Evolutionary conservation across 2,888 invertebrate species (phyloP).

Genomic region (Xanthia icteritia): DNA sequence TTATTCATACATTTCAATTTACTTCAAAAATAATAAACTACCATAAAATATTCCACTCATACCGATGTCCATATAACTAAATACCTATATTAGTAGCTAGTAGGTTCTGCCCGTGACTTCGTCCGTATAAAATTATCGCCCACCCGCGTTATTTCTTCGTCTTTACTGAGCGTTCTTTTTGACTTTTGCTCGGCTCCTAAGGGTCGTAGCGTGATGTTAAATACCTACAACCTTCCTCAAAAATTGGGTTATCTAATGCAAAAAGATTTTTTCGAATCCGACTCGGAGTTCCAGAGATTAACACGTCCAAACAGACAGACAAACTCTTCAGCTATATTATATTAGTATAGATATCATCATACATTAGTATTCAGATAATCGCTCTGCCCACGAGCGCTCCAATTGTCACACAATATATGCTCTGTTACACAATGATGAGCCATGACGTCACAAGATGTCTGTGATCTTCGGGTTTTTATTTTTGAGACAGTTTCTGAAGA

Average conservation of each 20-base stretch:
- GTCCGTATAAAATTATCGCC: too few relatives aligned
- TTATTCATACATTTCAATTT: constrained; percentile 6
- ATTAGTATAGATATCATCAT: constrained; percentile 47
- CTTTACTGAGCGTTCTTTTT: too few relatives aligned
- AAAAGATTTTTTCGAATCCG: background rate
- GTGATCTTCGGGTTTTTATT: constrained; percentile 41
- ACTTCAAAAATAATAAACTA: constrained; percentile 30
- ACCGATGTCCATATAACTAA: constrained; percentile 33
- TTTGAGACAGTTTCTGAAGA: constrained; percentile 25
- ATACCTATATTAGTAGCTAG: constrained; percentile 17
- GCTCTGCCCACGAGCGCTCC: constrained; percentile 74
- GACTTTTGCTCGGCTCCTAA: background rate
- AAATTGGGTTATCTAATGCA: background rate
- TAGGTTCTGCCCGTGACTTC: background rate
- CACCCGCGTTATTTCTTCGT: background rate
- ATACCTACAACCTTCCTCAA: background rate
- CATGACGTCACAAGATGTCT: constrained; percentile 57
- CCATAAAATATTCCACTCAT: constrained; percentile 57
- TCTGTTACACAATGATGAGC: constrained; percentile 57
- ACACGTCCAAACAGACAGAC: background rate
- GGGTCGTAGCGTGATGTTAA: too few relatives aligned
- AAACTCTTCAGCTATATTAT: background rate
- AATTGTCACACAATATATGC: constrained; percentile 67
- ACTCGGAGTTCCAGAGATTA: background rate
- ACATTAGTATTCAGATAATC: constrained; percentile 74